phyloP scores from a whole-genome alignment of 2,888 invertebrate genomes.

The Acanthosepion esculentum region DNA sequence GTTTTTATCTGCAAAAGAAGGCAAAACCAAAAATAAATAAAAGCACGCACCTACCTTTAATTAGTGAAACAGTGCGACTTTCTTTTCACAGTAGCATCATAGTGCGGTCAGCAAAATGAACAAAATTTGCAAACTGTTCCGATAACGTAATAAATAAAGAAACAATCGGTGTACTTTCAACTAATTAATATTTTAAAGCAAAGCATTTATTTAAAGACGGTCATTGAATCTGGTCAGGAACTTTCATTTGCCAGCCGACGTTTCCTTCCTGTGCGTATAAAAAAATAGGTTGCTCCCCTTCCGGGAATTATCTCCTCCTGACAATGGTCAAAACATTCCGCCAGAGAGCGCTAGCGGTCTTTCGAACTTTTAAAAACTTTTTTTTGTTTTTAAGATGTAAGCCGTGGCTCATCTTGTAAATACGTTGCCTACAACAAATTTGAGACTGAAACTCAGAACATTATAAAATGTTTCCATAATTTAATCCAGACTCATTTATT shows the following conservation, averaged over 20 bases:
- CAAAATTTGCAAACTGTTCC: background rate
- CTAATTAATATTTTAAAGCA: background rate
- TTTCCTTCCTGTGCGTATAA: background rate
- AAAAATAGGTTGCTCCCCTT: background rate
- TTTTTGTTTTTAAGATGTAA: background rate
- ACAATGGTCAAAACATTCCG: constrained; percentile 18
- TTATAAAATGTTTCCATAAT: no score
- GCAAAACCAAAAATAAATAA: background rate
- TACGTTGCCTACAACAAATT: background rate
- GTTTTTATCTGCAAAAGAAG: background rate
- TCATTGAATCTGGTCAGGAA: background rate
- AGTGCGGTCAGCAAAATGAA: background rate
- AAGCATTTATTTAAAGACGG: background rate
- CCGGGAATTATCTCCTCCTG: constrained; percentile 2
- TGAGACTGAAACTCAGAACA: no score
- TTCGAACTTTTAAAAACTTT: background rate
- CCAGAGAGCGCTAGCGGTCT: background rate
- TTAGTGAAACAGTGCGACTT: background rate
- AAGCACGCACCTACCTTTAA: constrained; percentile 1
- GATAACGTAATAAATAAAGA: background rate
- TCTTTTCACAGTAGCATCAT: background rate
- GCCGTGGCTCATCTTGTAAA: background rate
- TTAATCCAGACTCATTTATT: no score
- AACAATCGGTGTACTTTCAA: background rate
- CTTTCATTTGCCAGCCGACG: background rate